These are phyloP conservation scores for Lampris megalopsis DNA, from an alignment of 2,113 vertebrate genomes.

Conservation along the genomic window DNA sequence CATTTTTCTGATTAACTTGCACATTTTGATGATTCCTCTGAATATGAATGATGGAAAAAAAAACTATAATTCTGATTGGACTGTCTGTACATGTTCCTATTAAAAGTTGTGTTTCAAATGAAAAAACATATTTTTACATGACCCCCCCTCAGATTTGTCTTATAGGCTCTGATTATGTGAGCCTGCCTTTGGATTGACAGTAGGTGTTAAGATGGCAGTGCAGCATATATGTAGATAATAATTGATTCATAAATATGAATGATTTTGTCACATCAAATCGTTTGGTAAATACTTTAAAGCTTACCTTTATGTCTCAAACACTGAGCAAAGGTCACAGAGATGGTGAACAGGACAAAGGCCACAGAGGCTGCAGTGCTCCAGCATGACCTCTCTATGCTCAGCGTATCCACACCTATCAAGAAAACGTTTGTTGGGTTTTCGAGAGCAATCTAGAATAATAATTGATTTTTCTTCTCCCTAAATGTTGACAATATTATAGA, in stretches of 20 bases:
- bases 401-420: slow-evolving; percentile 67
- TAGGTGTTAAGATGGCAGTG: no score
- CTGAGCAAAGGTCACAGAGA: slow-evolving; percentile 66
- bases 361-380: slow-evolving; percentile 80
- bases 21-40: no score
- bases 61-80: no score
- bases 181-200: no score
- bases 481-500: not conserved
- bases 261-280: not conserved
- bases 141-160: not conserved
- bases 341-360: slow-evolving; percentile 75
- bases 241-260: no score
- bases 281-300: not conserved
- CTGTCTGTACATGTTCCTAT: no score
- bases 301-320: slow-evolving; percentile 75
- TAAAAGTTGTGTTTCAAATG: no score
- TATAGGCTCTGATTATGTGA: not conserved
- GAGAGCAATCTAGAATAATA: not conserved
- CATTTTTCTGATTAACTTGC: no score
- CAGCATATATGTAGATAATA: not conserved
- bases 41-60: no score
- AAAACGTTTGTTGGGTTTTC: slow-evolving; percentile 8
- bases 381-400: slow-evolving; percentile 67
- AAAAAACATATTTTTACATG: no score
- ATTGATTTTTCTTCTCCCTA: not conserved